Evolutionary conservation across 2,113 vertebrate genomes (phyloP).

Genomic region (Montifringilla adamsi): DNA sequence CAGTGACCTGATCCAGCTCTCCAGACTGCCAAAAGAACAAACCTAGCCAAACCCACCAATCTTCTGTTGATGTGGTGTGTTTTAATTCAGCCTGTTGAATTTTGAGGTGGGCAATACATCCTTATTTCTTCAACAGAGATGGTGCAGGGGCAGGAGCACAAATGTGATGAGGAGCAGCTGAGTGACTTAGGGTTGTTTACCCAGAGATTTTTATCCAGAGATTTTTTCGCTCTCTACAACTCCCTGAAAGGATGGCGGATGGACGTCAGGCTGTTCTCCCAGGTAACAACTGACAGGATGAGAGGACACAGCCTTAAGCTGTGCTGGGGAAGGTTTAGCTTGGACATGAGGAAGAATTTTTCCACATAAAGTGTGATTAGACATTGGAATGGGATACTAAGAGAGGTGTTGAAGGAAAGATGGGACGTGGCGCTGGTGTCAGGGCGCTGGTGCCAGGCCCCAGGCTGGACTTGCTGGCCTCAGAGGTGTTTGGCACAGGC

Average conservation of each 20-base stretch:
- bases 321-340: fast-evolving
- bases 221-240: fast-evolving
- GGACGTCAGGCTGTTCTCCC: neutral
- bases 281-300: neutral
- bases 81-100: neutral
- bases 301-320: neutral
- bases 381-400: fast-evolving
- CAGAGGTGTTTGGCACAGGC: too few relatives aligned
- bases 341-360: neutral
- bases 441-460: too few relatives aligned
- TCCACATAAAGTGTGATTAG: neutral
- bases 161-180: neutral
- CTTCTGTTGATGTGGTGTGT: neutral
- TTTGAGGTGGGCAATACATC: neutral
- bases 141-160: neutral
- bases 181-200: neutral
- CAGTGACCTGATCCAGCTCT: neutral
- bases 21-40: neutral
- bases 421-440: fast-evolving
- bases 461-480: fast-evolving
- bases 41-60: neutral
- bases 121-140: neutral
- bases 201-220: neutral
- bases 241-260: fast-evolving
- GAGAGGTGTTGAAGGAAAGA: neutral